Percentiles rank a stretch among this genome's conserved stretches.
These are phyloP conservation scores for Serranochromis macrocephalus DNA, from an alignment of 2,113 vertebrate genomes.

Conservation along the genomic window DNA sequence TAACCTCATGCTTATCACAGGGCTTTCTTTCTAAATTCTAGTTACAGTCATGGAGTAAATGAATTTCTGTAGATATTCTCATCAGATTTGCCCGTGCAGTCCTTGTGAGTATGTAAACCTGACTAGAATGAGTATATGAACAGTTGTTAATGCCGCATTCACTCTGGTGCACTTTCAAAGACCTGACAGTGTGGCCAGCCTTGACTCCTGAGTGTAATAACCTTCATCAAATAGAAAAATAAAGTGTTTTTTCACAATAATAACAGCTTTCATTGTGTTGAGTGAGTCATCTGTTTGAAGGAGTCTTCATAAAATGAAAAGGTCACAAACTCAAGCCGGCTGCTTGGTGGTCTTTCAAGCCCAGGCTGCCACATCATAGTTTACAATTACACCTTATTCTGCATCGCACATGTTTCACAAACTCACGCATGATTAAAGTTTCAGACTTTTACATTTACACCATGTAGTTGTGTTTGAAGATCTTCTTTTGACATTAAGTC, in stretches of 20 bases:
- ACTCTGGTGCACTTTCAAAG: neutral
- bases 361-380: neutral
- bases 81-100: neutral
- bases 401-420: neutral
- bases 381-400: neutral
- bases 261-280: neutral
- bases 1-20: neutral
- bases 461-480: neutral
- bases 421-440: neutral
- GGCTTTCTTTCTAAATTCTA: neutral
- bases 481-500: neutral
- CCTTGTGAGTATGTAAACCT: neutral
- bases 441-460: neutral
- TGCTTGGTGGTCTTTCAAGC: neutral
- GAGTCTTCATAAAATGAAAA: neutral
- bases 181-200: neutral
- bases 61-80: neutral
- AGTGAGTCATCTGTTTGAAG: neutral
- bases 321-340: neutral
- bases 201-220: neutral
- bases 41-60: neutral
- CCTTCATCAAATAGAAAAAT: neutral
- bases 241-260: neutral
- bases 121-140: neutral
- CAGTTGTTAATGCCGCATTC: neutral